Conservation (phyloP, 2,113 vertebrate species). For the Ptyas mucosa region DNA sequence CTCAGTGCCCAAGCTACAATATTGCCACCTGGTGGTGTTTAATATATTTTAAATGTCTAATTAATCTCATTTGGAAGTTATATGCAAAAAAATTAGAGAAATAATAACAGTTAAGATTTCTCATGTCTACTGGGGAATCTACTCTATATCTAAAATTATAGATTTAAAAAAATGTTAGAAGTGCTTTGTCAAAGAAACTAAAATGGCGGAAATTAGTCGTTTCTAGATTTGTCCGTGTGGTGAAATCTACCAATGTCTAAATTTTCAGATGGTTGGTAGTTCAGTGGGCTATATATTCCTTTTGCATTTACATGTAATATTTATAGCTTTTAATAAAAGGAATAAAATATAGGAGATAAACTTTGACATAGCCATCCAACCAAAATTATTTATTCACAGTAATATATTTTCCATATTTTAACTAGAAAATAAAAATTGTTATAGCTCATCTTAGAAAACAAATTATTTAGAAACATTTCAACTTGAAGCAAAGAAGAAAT, state of each 20-base stretch:
- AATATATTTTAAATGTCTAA: not conserved
- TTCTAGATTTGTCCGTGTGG: not conserved
- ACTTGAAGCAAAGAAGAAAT: slow-evolving; percentile 31
- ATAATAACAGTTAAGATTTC: not conserved
- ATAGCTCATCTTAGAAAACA: not conserved
- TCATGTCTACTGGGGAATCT: not conserved
- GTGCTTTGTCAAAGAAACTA: not conserved
- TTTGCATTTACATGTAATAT: no score
- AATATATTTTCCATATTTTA: not conserved
- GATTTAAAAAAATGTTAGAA: not conserved
- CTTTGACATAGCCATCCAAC: not conserved
- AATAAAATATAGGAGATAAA: not conserved
- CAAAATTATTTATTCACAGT: not conserved
- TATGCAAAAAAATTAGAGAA: not conserved
- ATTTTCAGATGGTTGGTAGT: not conserved
- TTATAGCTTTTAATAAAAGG: not conserved
- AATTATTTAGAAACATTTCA: slow-evolving; percentile 8
- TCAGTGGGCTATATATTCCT: not conserved
- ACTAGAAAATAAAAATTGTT: slow-evolving; percentile 27
- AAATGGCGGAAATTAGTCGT: not conserved
- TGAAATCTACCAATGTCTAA: not conserved
- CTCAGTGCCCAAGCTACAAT: slow-evolving; percentile 8
- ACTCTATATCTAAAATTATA: not conserved
- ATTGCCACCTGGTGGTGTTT: slow-evolving; percentile 20
- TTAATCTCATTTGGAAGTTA: not conserved